phyloP scores from a whole-genome alignment of 2,888 invertebrate species.

The Agrotis ipsilon region DNA sequence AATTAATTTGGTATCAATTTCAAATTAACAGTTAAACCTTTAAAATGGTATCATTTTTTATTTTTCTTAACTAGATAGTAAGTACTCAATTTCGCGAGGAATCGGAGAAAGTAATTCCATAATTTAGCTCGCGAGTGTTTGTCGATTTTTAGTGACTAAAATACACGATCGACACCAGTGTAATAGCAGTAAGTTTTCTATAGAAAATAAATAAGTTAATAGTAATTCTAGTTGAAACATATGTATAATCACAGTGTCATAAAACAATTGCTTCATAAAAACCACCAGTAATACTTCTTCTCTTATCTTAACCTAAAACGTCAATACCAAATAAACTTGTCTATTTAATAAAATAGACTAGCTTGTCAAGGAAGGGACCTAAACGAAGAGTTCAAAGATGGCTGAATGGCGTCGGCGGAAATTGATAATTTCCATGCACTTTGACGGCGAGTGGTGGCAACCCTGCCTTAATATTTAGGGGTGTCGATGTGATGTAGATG shows the following conservation, averaged over 20 bases:
- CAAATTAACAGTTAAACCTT: too few relatives aligned
- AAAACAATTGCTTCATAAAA: not conserved
- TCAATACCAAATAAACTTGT: not conserved
- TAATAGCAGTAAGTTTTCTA: too few relatives aligned
- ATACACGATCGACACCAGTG: too few relatives aligned
- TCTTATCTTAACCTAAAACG: not conserved
- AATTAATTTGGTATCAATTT: too few relatives aligned
- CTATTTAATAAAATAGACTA: conserved; percentile 16
- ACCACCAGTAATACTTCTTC: not conserved
- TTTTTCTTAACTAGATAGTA: too few relatives aligned
- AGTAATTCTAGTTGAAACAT: too few relatives aligned
- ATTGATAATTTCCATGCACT: conserved; percentile 60
- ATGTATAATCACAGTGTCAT: not conserved
- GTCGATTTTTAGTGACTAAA: too few relatives aligned
- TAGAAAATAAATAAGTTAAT: too few relatives aligned
- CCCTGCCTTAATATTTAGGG: conserved; percentile 31
- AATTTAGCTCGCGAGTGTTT: too few relatives aligned
- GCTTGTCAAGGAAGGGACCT: not conserved
- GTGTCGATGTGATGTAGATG: conserved; percentile 2
- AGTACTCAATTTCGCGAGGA: too few relatives aligned
- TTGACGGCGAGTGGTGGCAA: conserved; percentile 23
- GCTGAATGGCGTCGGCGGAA: conserved; percentile 36
- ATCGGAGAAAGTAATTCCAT: too few relatives aligned
- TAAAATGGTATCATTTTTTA: too few relatives aligned
- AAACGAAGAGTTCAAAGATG: conserved; percentile 25